Percentiles rank a stretch among this genome's conserved stretches.
These are phyloP conservation scores for Apostichopus japonicus DNA, from an alignment of 35 echinoderm and acorn worm genomes.

Conservation along the genomic window DNA sequence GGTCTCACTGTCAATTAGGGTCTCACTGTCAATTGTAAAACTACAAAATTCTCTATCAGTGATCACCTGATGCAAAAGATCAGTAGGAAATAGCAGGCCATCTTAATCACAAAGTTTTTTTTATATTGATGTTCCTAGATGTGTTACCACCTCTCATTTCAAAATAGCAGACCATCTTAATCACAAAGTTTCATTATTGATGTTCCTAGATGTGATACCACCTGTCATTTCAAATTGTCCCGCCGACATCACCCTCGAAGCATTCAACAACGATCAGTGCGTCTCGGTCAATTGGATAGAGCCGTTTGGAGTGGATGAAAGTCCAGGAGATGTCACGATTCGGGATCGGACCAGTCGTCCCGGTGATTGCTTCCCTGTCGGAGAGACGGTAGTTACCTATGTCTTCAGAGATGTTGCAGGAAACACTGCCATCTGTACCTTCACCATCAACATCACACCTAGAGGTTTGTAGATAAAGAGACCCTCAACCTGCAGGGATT, in stretches of 20 bases:
- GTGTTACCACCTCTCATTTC: conserved; percentile 22
- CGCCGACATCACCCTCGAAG: neutral
- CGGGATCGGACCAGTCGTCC: neutral
- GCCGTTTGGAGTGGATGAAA: conserved; percentile 1
- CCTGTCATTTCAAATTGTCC: conserved; percentile 63
- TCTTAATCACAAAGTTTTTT: too few species aligned
- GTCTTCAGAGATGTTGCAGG: conserved; percentile 10
- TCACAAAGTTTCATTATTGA: too few species aligned
- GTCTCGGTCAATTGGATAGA: conserved; percentile 17
- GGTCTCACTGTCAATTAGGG: too few species aligned
- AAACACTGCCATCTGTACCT: conserved; percentile 22
- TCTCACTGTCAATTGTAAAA: too few species aligned
- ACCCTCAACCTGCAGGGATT: too few species aligned
- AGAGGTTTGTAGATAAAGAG: neutral
- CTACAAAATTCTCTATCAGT: too few species aligned
- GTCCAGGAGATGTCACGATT: conserved; percentile 17
- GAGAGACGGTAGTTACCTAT: conserved; percentile 21
- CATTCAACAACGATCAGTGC: neutral
- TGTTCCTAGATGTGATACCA: neutral
- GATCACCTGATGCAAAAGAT: too few species aligned
- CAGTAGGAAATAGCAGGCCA: too few species aligned
- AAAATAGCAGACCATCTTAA: too few species aligned
- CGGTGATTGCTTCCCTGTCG: neutral
- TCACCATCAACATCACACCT: neutral
- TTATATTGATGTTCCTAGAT: neutral